phyloP scores from a whole-genome alignment of 1,140 invertebrate genomes.

The Bombus pyrosoma region DNA sequence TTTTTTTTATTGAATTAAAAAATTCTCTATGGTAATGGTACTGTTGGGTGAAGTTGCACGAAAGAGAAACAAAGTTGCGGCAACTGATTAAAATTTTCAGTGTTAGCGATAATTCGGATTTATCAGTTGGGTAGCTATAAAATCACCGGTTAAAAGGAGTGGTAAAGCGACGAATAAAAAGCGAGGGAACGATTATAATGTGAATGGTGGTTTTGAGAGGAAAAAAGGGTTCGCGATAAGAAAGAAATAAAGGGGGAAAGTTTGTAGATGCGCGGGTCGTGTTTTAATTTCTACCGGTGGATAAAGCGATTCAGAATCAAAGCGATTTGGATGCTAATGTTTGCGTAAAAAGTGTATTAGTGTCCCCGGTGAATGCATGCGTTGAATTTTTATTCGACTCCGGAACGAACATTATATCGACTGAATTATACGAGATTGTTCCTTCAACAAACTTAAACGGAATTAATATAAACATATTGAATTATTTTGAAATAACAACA shows the following conservation, averaged over 20 bases:
- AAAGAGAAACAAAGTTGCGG: too few relatives aligned
- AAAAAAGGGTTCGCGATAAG: slow-evolving; percentile 5
- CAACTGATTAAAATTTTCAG: neutral
- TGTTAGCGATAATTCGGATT: slow-evolving; percentile 11
- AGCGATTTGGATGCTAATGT: neutral
- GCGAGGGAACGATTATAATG: neutral
- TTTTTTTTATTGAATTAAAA: too few relatives aligned
- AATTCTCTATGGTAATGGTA: too few relatives aligned
- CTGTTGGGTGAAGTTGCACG: too few relatives aligned
- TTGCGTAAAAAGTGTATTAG: neutral
- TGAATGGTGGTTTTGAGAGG: neutral
- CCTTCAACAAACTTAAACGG: neutral
- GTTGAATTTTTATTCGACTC: neutral
- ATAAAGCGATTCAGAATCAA: neutral
- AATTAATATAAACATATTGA: too few relatives aligned
- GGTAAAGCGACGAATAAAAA: neutral
- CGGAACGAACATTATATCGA: neutral
- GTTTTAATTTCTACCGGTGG: slow-evolving; percentile 1
- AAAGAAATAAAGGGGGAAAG: neutral
- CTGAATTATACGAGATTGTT: neutral
- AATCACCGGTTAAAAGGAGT: neutral
- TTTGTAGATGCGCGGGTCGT: neutral
- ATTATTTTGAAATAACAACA: too few relatives aligned
- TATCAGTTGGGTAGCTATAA: slow-evolving; percentile 5
- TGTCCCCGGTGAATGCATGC: neutral